Percentiles rank a stretch among this genome's conserved stretches.
These are phyloP conservation scores for Heloderma charlesbogerti DNA, from an alignment of 2,113 vertebrate genomes.

Conservation along the genomic window DNA sequence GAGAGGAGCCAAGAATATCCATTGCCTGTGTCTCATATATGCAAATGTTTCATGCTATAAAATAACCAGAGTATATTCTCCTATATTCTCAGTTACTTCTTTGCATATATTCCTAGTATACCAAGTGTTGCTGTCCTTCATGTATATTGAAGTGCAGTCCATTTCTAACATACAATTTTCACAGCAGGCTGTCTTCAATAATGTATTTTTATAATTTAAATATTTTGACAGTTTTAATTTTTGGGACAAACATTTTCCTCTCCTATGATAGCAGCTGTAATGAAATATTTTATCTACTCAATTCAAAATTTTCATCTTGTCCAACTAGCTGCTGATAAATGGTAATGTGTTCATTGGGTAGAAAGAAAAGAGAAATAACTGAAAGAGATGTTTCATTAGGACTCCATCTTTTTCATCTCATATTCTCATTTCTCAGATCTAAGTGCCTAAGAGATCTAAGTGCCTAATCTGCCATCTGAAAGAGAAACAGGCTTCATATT, in stretches of 20 bases:
- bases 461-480: background rate
- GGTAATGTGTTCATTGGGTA: background rate
- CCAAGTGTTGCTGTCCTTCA: too few relatives aligned
- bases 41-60: too few relatives aligned
- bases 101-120: too few relatives aligned
- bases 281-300: conserved; percentile 49
- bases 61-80: too few relatives aligned
- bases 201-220: conserved; percentile 50
- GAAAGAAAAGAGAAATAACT: conserved; percentile 42
- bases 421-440: background rate
- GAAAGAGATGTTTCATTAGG: conserved; percentile 36
- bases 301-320: conserved; percentile 40
- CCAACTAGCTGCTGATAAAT: conserved; percentile 51
- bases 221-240: conserved; percentile 61
- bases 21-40: too few relatives aligned
- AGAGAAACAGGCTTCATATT: background rate
- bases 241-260: conserved; percentile 42
- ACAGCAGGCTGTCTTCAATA: background rate
- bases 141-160: too few relatives aligned
- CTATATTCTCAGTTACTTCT: too few relatives aligned
- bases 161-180: conserved; percentile 8
- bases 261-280: conserved; percentile 54
- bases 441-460: background rate
- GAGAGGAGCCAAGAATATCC: too few relatives aligned
- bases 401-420: background rate